phyloP scores from a whole-genome alignment of 1,140 invertebrate genomes.

The Kradibia gibbosae region DNA sequence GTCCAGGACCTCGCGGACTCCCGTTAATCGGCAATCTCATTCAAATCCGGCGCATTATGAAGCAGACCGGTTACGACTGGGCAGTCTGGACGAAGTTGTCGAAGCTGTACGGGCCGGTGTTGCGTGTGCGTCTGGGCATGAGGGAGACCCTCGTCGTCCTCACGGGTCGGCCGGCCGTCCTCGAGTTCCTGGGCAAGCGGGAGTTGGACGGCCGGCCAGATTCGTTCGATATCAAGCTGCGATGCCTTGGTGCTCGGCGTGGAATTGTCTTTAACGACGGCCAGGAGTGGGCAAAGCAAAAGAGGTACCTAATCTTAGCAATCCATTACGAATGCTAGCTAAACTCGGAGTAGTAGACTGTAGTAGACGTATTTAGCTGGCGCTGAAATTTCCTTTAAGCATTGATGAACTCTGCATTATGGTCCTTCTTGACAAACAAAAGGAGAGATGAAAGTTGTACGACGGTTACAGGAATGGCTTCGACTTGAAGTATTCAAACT shows the following conservation, averaged over 20 bases:
- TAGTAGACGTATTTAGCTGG: no score
- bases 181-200: slow-evolving; percentile 60
- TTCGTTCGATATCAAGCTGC: slow-evolving; percentile 57
- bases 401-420: no score
- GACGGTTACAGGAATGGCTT: no score
- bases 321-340: no score
- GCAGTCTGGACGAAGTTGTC: slow-evolving; percentile 59
- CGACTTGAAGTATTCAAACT: no score
- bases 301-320: slow-evolving; percentile 59
- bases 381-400: no score
- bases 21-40: slow-evolving; percentile 66
- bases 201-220: slow-evolving; percentile 68
- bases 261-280: slow-evolving; percentile 68
- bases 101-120: slow-evolving; percentile 64
- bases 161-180: slow-evolving; percentile 62
- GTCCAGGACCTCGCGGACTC: slow-evolving; percentile 62
- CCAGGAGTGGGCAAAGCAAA: slow-evolving; percentile 64
- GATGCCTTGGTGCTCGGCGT: slow-evolving; percentile 58
- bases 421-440: no score
- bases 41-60: slow-evolving; percentile 60
- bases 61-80: slow-evolving; percentile 60
- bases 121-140: slow-evolving; percentile 61
- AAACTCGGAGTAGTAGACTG: no score
- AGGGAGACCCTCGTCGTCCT: slow-evolving; percentile 61
- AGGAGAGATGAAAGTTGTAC: no score